These are phyloP conservation scores for Reticulitermes speratus DNA, from an alignment of 1,140 invertebrate species.

Conservation along the genomic window DNA sequence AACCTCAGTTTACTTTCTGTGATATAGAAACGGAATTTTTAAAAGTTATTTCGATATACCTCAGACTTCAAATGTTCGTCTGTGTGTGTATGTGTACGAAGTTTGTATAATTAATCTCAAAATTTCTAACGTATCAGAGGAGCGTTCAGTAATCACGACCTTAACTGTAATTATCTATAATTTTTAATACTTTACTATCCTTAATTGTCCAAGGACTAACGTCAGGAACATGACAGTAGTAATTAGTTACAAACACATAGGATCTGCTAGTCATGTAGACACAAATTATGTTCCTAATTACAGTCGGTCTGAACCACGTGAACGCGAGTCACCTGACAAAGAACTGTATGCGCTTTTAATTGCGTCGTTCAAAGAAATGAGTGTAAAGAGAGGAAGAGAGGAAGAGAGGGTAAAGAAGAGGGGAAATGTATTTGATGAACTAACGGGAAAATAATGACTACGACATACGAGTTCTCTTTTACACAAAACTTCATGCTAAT, in stretches of 20 bases:
- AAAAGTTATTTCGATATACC: no score
- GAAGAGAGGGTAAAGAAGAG: not conserved
- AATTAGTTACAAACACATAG: not conserved
- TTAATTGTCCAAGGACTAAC: not conserved
- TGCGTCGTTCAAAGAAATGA: not conserved
- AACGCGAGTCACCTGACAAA: not conserved
- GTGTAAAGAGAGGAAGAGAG: not conserved
- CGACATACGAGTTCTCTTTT: not conserved
- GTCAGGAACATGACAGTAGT: not conserved
- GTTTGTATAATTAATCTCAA: not conserved
- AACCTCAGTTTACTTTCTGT: no score
- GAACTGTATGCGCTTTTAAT: conserved; percentile 3
- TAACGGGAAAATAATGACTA: conserved; percentile 16
- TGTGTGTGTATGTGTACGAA: not conserved
- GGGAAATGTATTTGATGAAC: not conserved
- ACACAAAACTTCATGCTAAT: not conserved
- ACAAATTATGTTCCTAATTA: not conserved
- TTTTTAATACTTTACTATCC: not conserved
- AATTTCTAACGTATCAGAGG: not conserved
- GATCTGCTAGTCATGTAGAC: not conserved
- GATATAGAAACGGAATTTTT: no score
- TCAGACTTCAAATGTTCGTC: no score
- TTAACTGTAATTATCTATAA: not conserved
- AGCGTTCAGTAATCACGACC: not conserved
- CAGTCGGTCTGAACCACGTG: not conserved